phyloP scores from a whole-genome alignment of 2,113 vertebrate genomes.

The Taurulus bubalis region DNA sequence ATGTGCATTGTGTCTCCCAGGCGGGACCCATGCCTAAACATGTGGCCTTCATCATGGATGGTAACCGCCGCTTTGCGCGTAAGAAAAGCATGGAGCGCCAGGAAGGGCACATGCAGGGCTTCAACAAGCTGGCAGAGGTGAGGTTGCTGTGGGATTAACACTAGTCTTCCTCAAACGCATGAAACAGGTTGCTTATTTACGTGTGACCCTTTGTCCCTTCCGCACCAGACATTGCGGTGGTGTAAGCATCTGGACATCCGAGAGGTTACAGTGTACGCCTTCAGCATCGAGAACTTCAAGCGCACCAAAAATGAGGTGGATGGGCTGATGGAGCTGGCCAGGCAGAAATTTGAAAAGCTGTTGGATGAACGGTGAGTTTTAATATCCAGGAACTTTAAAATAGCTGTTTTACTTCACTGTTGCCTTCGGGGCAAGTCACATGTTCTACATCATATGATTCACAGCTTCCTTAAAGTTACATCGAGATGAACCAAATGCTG shows the following conservation, averaged over 20 bases:
- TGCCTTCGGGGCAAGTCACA: slow-evolving; percentile 24
- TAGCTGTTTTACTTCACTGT: neutral
- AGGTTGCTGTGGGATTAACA: slow-evolving; percentile 11
- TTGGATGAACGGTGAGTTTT: slow-evolving; percentile 92
- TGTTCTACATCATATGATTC: slow-evolving; percentile 46
- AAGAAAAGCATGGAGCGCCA: slow-evolving; percentile 92
- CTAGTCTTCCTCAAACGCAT: neutral
- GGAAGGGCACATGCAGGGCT: slow-evolving; percentile 94
- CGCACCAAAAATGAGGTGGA: slow-evolving; percentile 95
- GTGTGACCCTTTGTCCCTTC: neutral
- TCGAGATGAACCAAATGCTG: slow-evolving; percentile 1
- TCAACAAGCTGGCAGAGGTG: slow-evolving; percentile 97
- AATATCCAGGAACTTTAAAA: neutral
- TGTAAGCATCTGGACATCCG: slow-evolving; percentile 93
- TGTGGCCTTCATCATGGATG: slow-evolving; percentile 99
- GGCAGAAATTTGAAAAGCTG: slow-evolving; percentile 92
- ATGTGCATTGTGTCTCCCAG: slow-evolving; percentile 72
- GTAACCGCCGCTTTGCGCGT: slow-evolving; percentile 94
- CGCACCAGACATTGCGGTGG: slow-evolving; percentile 91
- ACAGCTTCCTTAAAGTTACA: slow-evolving; percentile 55
- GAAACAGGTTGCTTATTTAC: neutral
- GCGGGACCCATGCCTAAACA: slow-evolving; percentile 97
- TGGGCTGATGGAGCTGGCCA: slow-evolving; percentile 95
- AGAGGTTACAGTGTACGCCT: slow-evolving; percentile 98
- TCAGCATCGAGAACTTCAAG: slow-evolving; percentile 99